Conservation (phyloP, 2,888 invertebrate genomes). For the Megalurothrips usitatus region DNA sequence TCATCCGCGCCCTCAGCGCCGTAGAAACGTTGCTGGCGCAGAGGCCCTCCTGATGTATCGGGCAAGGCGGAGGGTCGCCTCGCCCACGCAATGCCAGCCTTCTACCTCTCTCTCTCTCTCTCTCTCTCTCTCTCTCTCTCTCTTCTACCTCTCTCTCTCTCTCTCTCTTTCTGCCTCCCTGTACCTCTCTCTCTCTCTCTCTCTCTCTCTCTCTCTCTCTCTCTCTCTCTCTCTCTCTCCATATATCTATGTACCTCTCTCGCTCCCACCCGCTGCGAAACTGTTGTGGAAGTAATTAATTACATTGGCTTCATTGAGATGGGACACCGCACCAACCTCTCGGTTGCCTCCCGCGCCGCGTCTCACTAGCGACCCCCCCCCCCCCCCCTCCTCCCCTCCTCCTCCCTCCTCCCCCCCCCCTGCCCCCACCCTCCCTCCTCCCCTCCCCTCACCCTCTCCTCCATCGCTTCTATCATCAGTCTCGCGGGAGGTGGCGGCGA, state of each 20-base stretch:
- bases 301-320: not conserved
- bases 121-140: not conserved
- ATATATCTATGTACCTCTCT: not conserved
- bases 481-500: too few relatives aligned
- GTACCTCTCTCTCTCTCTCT: not conserved
- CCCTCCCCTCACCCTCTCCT: too few relatives aligned
- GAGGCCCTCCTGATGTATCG: not conserved
- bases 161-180: not conserved
- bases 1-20: too few relatives aligned
- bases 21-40: not conserved
- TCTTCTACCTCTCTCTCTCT: not conserved
- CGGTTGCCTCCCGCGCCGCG: too few relatives aligned
- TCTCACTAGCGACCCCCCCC: too few relatives aligned
- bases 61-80: too few relatives aligned
- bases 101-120: not conserved
- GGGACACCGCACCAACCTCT: too few relatives aligned
- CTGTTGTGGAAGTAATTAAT: slow-evolving; percentile 11
- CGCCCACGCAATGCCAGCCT: too few relatives aligned
- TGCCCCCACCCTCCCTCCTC: too few relatives aligned
- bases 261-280: not conserved
- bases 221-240: not conserved
- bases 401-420: too few relatives aligned
- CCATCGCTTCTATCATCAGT: too few relatives aligned
- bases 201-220: not conserved
- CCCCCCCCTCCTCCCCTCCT: too few relatives aligned